These are phyloP conservation scores for Sus cebifrons DNA, from an alignment of 2,797 vertebrate species.

Conservation along the genomic window DNA sequence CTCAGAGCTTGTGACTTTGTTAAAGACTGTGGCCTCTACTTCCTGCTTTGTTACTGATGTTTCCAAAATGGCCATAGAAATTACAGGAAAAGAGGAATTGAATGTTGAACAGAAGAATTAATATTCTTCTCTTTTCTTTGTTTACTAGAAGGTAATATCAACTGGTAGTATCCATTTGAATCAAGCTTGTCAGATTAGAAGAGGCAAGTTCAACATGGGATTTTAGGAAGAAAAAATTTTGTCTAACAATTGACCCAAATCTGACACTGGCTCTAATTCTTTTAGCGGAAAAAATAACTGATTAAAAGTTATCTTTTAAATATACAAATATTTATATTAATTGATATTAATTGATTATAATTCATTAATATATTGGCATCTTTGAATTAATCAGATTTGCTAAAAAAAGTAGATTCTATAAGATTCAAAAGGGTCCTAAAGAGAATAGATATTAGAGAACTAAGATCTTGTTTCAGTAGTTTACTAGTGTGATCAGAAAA, in stretches of 20 bases:
- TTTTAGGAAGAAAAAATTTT: constrained; percentile 37
- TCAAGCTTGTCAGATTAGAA: not conserved
- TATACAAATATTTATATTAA: not conserved
- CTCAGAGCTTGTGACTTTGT: not conserved
- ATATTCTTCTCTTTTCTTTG: not conserved
- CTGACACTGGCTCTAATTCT: not conserved
- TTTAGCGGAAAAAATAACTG: not conserved
- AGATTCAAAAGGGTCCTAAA: not conserved
- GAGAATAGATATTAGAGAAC: not conserved
- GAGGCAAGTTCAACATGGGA: not conserved
- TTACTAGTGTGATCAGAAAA: not conserved
- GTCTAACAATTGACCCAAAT: not conserved
- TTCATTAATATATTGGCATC: not conserved
- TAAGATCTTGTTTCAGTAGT: not conserved
- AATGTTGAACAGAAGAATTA: not conserved
- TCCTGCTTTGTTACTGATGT: not conserved
- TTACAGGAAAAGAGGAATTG: not conserved
- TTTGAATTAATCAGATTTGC: not conserved
- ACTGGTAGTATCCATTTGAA: not conserved
- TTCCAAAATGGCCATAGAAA: not conserved
- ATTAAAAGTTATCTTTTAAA: not conserved
- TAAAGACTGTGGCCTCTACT: not conserved
- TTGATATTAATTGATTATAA: not conserved
- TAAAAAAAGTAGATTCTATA: not conserved
- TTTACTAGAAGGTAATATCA: not conserved